These are phyloP conservation scores for Meghimatium bilineatum DNA, from an alignment of 2,888 invertebrate genomes.

Conservation along the genomic window DNA sequence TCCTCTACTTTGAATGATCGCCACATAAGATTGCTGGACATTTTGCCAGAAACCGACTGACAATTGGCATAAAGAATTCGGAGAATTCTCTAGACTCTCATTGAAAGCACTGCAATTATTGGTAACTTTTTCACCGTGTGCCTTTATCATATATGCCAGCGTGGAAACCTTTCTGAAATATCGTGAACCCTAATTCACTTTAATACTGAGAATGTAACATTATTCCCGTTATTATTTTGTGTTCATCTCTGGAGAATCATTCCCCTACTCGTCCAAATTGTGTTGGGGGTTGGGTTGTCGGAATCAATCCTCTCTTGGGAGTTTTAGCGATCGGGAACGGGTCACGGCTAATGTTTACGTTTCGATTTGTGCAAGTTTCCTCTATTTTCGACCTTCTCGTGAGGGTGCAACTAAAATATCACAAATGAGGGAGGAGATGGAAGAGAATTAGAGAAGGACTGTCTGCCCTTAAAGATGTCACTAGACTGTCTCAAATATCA, in stretches of 20 bases:
- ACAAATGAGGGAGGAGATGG: slow-evolving; percentile 27
- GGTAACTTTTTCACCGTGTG: not conserved
- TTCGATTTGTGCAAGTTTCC: slow-evolving; percentile 29
- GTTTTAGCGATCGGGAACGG: slow-evolving; percentile 27
- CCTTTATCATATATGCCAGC: slow-evolving; percentile 15
- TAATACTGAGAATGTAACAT: slow-evolving; percentile 29
- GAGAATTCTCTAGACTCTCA: not conserved
- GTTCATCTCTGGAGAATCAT: slow-evolving; percentile 38
- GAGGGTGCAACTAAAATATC: slow-evolving; percentile 46
- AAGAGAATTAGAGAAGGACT: slow-evolving; percentile 48
- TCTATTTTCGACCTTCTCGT: slow-evolving; percentile 24
- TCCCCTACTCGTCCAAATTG: slow-evolving; percentile 42
- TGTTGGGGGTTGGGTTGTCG: slow-evolving; percentile 45
- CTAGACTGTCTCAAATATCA: slow-evolving; percentile 47
- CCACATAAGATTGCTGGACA: slow-evolving; percentile 11
- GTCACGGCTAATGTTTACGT: slow-evolving; percentile 45
- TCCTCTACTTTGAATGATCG: slow-evolving; percentile 29
- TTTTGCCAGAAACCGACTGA: not conserved
- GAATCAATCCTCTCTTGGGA: slow-evolving; percentile 21
- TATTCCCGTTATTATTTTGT: slow-evolving; percentile 40
- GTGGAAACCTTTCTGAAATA: slow-evolving; percentile 36
- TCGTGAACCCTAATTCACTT: slow-evolving; percentile 43
- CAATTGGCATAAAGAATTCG: slow-evolving; percentile 2
- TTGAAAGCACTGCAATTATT: not conserved
- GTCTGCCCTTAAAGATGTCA: slow-evolving; percentile 38